phyloP scores from a whole-genome alignment of 2,113 vertebrate genomes.

The Calyptomena viridis region DNA sequence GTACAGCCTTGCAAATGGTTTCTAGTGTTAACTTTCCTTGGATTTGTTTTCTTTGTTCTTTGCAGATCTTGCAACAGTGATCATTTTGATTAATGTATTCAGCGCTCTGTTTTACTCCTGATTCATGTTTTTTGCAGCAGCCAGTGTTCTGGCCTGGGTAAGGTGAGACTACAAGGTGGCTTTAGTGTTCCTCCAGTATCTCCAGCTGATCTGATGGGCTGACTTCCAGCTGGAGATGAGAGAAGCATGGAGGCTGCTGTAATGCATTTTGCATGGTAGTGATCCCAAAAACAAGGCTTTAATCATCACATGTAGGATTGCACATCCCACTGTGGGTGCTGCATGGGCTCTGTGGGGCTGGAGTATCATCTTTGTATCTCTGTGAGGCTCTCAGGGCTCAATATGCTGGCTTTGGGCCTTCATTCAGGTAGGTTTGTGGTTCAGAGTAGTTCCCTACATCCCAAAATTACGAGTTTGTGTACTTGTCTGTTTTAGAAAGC shows the following conservation, averaged over 20 bases:
- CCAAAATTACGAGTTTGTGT: not conserved
- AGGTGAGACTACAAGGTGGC: conserved; percentile 3
- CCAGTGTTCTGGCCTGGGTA: not conserved
- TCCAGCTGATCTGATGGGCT: not conserved
- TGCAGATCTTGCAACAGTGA: conserved; percentile 9
- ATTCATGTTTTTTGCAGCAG: conserved; percentile 49
- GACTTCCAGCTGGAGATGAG: conserved; percentile 13
- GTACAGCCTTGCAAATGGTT: conserved; percentile 37
- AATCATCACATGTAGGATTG: not conserved
- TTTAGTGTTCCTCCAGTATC: not conserved
- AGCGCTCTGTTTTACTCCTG: not conserved
- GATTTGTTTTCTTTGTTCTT: conserved; percentile 66
- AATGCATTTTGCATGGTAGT: not conserved
- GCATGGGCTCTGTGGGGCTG: not conserved
- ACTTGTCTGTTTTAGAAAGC: not conserved
- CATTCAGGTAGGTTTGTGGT: not conserved
- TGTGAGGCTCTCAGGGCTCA: not conserved
- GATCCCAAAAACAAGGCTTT: not conserved
- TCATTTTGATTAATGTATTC: conserved; percentile 53
- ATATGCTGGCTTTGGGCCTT: not conserved
- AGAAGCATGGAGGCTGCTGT: not conserved
- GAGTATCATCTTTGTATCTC: not conserved
- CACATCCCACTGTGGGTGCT: not conserved
- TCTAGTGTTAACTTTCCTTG: conserved; percentile 38
- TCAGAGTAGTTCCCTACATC: not conserved